A percentile compares a stretch with the other conserved stretches of the same genome.
These are phyloP conservation scores for Triplophysa tibetana DNA, from an alignment of 2,113 vertebrate species.

Conservation along the genomic window DNA sequence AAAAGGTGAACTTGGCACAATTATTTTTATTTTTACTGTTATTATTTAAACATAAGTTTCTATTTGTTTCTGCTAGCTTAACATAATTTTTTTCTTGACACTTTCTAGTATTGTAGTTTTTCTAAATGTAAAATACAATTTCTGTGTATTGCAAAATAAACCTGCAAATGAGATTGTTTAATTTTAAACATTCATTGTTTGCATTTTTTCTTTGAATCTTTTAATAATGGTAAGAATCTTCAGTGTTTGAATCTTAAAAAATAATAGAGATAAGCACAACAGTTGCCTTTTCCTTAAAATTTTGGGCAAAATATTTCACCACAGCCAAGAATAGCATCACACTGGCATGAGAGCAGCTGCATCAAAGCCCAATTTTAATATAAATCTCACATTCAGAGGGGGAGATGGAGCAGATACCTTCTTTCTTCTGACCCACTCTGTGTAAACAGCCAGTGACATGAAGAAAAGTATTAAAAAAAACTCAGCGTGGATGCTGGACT, in stretches of 20 bases:
- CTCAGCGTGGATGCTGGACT: slow-evolving; percentile 65
- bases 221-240: slow-evolving; percentile 24
- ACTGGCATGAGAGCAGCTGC: slow-evolving; percentile 54
- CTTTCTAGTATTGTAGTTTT: background rate
- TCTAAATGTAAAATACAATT: background rate
- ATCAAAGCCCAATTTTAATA: slow-evolving; percentile 68
- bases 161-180: background rate
- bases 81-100: background rate
- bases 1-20: background rate
- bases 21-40: slow-evolving; percentile 9
- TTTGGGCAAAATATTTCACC: slow-evolving; percentile 43
- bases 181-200: background rate
- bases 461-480: slow-evolving; percentile 74
- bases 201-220: background rate
- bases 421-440: slow-evolving; percentile 72
- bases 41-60: background rate
- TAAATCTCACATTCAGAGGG: slow-evolving; percentile 63
- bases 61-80: background rate
- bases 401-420: slow-evolving; percentile 71
- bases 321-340: slow-evolving; percentile 32
- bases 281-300: slow-evolving; percentile 45
- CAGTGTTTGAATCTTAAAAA: too few species aligned
- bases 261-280: background rate
- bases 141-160: background rate
- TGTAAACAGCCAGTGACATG: slow-evolving; percentile 79